A percentile compares a stretch with the other conserved stretches of the same genome.
Evolutionary conservation across 2,888 invertebrate species (phyloP).

Genomic region (Atethmia centrago): DNA sequence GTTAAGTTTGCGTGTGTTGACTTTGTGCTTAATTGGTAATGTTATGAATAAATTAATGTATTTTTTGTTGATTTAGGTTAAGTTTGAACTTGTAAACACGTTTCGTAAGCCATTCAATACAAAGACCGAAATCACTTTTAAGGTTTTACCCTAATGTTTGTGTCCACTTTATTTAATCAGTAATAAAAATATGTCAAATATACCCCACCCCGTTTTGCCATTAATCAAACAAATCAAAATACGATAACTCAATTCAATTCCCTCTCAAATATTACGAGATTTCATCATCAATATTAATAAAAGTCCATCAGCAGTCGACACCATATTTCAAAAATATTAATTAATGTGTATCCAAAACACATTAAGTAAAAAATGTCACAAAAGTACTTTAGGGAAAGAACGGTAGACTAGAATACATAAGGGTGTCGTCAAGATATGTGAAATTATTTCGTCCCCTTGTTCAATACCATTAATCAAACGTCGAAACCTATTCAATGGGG

Average conservation of each 20-base stretch:
- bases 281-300: constrained; percentile 72
- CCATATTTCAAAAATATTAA: constrained; percentile 60
- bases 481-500: constrained; percentile 86
- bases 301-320: constrained; percentile 39
- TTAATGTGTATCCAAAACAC: constrained; percentile 65
- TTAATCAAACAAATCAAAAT: constrained; percentile 58
- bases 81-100: not conserved
- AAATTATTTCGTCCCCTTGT: constrained; percentile 78
- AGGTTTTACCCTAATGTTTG: too few species aligned
- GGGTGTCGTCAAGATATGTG: constrained; percentile 77
- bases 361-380: constrained; percentile 61
- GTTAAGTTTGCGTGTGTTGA: not conserved
- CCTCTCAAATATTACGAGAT: constrained; percentile 47
- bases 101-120: not conserved
- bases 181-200: constrained; percentile 20
- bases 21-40: constrained; percentile 18
- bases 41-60: constrained; percentile 4
- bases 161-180: not conserved
- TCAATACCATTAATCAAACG: constrained; percentile 87
- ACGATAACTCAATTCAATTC: constrained; percentile 53
- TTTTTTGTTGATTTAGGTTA: not conserved
- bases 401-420: constrained; percentile 62
- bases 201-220: constrained; percentile 12
- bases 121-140: not conserved
- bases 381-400: constrained; percentile 65